A percentile compares a stretch with the other conserved stretches of the same genome.
Conservation (phyloP, 2,888 invertebrate genomes). For the Aporophyla nigra region DNA sequence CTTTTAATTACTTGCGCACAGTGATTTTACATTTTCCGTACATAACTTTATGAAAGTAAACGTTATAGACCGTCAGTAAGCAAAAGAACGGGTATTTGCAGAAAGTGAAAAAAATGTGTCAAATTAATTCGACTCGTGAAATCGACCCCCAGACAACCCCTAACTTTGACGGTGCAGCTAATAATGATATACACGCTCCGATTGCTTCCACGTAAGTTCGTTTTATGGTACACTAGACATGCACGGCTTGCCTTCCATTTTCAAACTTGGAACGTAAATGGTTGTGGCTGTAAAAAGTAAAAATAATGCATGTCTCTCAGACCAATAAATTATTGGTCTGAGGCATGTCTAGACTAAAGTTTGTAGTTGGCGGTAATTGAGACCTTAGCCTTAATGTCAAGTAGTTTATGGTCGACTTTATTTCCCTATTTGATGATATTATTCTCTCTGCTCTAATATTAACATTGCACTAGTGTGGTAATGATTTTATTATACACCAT, state of each 20-base stretch:
- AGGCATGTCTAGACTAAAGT: slow-evolving; percentile 34
- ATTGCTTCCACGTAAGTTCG: slow-evolving; percentile 63
- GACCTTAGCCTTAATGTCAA: slow-evolving; percentile 22
- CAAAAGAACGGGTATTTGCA: too few relatives aligned
- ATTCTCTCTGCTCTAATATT: slow-evolving; percentile 20
- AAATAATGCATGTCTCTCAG: slow-evolving; percentile 43
- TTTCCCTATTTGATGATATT: slow-evolving; percentile 15
- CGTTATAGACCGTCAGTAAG: too few relatives aligned
- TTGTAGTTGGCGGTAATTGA: slow-evolving; percentile 33
- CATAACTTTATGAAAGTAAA: too few relatives aligned
- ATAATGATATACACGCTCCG: slow-evolving; percentile 69
- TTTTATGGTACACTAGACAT: slow-evolving; percentile 49
- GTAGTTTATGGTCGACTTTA: slow-evolving; percentile 29
- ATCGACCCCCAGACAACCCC: slow-evolving; percentile 72
- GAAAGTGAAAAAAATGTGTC: too few relatives aligned
- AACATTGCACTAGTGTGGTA: slow-evolving; percentile 37
- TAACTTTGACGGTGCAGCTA: slow-evolving; percentile 67
- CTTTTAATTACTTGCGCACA: too few relatives aligned
- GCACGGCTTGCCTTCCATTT: slow-evolving; percentile 27
- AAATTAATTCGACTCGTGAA: too few relatives aligned
- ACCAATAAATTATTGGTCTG: too few relatives aligned
- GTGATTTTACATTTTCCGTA: too few relatives aligned
- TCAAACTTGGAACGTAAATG: slow-evolving; percentile 30
- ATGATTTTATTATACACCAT: slow-evolving; percentile 50
- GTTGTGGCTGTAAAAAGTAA: slow-evolving; percentile 38